Evolutionary conservation across 2,113 vertebrate species (phyloP), one percentile per base, ranked within the genome.

Genomic region (Psilopsiagon aymara): DNA sequence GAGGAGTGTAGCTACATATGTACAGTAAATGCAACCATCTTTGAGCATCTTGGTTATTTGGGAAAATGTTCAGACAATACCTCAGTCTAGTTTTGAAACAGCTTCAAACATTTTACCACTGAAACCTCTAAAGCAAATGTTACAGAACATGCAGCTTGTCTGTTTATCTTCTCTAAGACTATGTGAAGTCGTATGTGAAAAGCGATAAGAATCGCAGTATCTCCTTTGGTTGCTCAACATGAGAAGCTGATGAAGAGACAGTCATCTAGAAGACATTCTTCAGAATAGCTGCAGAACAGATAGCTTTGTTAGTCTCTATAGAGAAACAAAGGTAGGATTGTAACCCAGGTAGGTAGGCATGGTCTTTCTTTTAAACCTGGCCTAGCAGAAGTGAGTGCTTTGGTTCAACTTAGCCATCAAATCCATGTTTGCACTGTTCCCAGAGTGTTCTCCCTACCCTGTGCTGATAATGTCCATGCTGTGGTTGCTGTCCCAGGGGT

Each of bases 71-170:
- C 82, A 73, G 91, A 95, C 76, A 91, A 71, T 92, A 47, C 82
- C 57, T 86, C 84, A 64, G 52, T 93, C 96, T 91, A 88, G 63
- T 90, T 93, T 95, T 96, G 95, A 96, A 95, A 88, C 63, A n/a
- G 95, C 83, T 96, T 93, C 62, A 87, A 92, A 81, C 84, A 83
- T 81, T 75, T 78, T 63, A 96, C 93, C 78, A 64, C 57, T 86
- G 85, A 94, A 94, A 89, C 82, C 87, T 95, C 89, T 91, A 84
- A 96, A 95, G 88, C 53, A 92, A 92, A 94, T 92, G 92, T 95
- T 96, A 86, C 94, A 86, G 89, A 95, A 62, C 78, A 59, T 87
- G 80, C 70, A 71, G 43, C 84, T 90, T 67, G 63, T 90, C 87
- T 94, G 71, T 96, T 94, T 91, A 92, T 96, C 82, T 89, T 94